Evolutionary conservation across 92 coral and sea anemone species (phyloP), one percentile per base, ranked within the genome.

Genomic region (Metridium senile): DNA sequence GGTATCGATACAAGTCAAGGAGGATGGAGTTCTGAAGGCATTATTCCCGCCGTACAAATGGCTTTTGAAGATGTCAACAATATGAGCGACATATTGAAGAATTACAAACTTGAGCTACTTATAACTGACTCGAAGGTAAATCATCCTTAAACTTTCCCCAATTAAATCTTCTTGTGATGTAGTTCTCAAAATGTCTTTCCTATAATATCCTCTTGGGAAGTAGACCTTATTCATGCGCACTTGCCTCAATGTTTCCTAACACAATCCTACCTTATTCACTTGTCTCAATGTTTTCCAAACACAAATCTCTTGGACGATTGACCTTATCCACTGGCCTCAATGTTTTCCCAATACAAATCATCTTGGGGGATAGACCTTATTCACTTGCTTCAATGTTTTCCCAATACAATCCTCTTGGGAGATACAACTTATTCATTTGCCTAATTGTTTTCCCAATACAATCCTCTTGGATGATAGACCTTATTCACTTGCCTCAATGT

Each of bases 11-110:
- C 93, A 0, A 85, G 87, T 39, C 70, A 80, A 23, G 93, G 93
- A 3, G 93, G 93, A 18, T 88, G 93, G 93, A 88, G 80, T 26
- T 88, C 93, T 6, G 87, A 75, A 10, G 93, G 89, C 0, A 84
- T 88, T 1, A 64, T 88, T 13, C 93, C 93, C 10, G 93, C 93
- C 26, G 89, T 88, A 28, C 84, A 88, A 74, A 85, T 88, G 84
- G 93, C 93, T 26, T 73, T 88, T 58, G 93, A 88, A 35, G 89
- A 88, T 31, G 81, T 88, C 39, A 88, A 88, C 70, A 88, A 88
- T 79, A 88, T 72, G 35, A 70, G 84, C 0, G 70, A 35, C 20
- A 33, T 84, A 20, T 75, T 88, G 16, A 84, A 56, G 57, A 87
- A 88, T 27, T 88, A 88, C 64, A 54, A 71, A 13, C 35, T 88